These are phyloP conservation scores for Asarcornis scutulata DNA, from an alignment of 2,113 vertebrate species.

Conservation along the genomic window DNA sequence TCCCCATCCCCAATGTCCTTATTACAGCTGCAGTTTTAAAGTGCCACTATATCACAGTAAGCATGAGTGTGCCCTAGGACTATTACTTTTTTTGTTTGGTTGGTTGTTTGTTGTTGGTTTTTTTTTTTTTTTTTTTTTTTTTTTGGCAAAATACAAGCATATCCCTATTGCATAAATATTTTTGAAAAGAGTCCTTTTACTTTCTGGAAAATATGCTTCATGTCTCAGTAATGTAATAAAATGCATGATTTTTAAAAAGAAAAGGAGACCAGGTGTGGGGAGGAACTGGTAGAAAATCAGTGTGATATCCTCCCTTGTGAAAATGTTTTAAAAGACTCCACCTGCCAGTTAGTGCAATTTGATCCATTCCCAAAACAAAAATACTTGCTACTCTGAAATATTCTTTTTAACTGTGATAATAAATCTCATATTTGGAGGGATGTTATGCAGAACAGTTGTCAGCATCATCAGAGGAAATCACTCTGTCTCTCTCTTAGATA, in stretches of 20 bases:
- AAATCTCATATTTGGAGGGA: neutral
- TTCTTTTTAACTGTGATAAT: neutral
- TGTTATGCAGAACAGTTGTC: neutral
- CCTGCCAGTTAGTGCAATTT: neutral
- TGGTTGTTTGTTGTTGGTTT: neutral
- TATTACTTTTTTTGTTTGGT: neutral
- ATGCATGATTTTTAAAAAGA: neutral
- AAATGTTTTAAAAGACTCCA: neutral
- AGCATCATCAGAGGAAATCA: neutral
- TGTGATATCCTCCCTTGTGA: neutral
- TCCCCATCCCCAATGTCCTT: neutral
- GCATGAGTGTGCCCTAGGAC: neutral
- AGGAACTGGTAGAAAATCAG: neutral
- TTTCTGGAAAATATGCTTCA: neutral
- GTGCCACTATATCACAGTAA: neutral
- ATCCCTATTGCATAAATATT: neutral
- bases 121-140: neutral
- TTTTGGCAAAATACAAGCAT: neutral
- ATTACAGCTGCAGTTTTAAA: neutral
- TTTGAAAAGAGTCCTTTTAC: neutral
- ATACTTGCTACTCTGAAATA: neutral
- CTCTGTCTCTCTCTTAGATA: neutral
- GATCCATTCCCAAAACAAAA: conserved; percentile 1
- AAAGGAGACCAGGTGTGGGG: neutral
- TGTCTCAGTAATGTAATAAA: neutral